Conservation (phyloP, 2,113 vertebrate genomes). For the Lasiurus cinereus region DNA sequence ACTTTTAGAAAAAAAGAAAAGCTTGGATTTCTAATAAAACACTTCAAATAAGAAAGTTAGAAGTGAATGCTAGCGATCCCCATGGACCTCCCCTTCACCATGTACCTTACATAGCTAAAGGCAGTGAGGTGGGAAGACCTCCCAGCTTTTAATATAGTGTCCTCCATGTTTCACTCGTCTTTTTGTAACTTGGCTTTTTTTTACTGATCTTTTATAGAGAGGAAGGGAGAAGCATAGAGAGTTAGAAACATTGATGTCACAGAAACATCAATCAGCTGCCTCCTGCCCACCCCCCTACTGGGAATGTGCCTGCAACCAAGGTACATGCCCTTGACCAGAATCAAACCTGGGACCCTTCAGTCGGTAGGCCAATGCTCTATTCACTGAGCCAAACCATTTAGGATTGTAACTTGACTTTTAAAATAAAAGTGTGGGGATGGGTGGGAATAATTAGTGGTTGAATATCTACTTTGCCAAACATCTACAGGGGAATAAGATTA, state of each 20-base stretch:
- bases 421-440: neutral
- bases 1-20: neutral
- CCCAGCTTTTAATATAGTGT: neutral
- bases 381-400: no score
- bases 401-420: neutral
- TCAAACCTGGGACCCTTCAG: no score
- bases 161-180: neutral
- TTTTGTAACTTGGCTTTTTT: neutral
- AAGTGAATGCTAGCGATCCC: neutral
- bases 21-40: neutral
- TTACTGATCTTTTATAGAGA: no score
- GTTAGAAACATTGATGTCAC: no score
- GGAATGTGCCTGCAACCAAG: no score
- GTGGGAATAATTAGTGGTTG: neutral
- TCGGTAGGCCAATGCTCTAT: no score
- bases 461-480: neutral
- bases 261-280: no score
- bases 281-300: no score
- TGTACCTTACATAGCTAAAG: neutral
- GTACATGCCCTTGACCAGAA: no score
- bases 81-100: neutral
- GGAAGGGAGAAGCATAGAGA: no score
- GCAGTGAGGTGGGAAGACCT: neutral
- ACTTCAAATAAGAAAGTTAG: neutral
- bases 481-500: constrained; percentile 27